Evolutionary conservation across 1,140 invertebrate species (phyloP), one percentile per base, ranked within the genome.

Genomic region (Manduca sexta): DNA sequence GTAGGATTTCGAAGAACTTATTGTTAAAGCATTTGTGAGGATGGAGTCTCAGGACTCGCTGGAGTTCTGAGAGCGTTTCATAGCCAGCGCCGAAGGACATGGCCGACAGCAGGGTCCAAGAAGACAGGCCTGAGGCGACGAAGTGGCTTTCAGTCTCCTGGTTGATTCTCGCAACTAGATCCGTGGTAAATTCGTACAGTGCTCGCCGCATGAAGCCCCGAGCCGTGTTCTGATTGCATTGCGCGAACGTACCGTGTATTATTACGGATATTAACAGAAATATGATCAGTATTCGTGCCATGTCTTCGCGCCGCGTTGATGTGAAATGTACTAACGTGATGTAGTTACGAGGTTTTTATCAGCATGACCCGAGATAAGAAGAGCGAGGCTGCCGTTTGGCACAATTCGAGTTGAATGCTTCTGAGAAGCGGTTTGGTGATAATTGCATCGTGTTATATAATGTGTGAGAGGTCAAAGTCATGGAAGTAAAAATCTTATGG

Each of bases 41-140:
- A 33, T 86, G 74, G 2, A 86, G 62, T 21, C 60, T 46, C 2
- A 88, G 60, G 0, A 76, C 77, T 12, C 49, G 49, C 30, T 74
- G 62, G 11, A 89, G 45, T 59, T 89, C 75, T 0, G 52, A 34
- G 3, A 78, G 52, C 0, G 87, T 88, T 0, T 63, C 60, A 8
- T 67, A 84, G 0, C 48, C 44, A 0, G 87, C 86, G 0, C 88
- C 87, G 8, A 88, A 70, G 0, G 86, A 77, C 0, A 85, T 53
- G 1, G 70, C 60, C 1, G 85, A 60, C 3, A 89, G 49, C 8
- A 88, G 47, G 2, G 74, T 69, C 87, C 87, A 88, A 17, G 85
- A 63, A 2, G 86, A 87, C 0, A 87, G 64, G 0, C 86, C 81
- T 0, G 88, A 88, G 2, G 84, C 38, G 0, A 82, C 55, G 56